Evolutionary conservation across 2,113 vertebrate species (phyloP), one percentile per base, ranked within the genome.

Genomic region (Rhynchomys soricoides): DNA sequence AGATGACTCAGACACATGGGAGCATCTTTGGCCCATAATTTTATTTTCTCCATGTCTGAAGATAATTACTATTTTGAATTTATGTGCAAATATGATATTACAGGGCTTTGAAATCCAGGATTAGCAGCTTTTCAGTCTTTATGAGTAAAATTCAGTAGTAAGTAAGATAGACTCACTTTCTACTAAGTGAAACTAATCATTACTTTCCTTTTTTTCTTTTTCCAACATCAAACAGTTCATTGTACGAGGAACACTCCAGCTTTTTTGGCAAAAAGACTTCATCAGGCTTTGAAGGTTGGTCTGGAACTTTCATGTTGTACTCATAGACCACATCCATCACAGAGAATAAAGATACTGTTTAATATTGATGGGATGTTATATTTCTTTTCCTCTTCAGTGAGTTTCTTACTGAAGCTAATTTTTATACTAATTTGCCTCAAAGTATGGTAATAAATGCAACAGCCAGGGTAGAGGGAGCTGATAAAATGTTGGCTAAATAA

Each of bases 191-290:
- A 94, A 73, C 43, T 93, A 71, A 97, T 70, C 10, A 9, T 82
- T 62, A 9, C 52, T 96, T 94, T 95, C 97, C 13, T 91, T 31
- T 93, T 95, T 94, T 29, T 94, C 93, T 97, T 29, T 92, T 12
- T 22, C 5, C 6, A 86, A 86, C 26, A 87, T 97, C 90, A n/a
- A 50, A 96, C 89, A 99, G 99, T 99, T 96, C 99, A 98, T 95
- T 99, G 99, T 97, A 98, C 98, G 89, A 99, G 98, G 97, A 99
- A 99, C 96, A 98, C 98, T 0, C 97, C 99, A 0, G 98, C 74
- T 57, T 99, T 99, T 98, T 99, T 99, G 95, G 99, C 99, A 48
- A 98, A 98, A 96, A 98, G 98, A 87, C 98, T 99, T 45, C 75
- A 99, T 97, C 99, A 98, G 6, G 97, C 99, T 97, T 98, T 99